These are phyloP conservation scores for Neodiprion virginianus DNA, from an alignment of 1,140 invertebrate genomes.

Conservation along the genomic window DNA sequence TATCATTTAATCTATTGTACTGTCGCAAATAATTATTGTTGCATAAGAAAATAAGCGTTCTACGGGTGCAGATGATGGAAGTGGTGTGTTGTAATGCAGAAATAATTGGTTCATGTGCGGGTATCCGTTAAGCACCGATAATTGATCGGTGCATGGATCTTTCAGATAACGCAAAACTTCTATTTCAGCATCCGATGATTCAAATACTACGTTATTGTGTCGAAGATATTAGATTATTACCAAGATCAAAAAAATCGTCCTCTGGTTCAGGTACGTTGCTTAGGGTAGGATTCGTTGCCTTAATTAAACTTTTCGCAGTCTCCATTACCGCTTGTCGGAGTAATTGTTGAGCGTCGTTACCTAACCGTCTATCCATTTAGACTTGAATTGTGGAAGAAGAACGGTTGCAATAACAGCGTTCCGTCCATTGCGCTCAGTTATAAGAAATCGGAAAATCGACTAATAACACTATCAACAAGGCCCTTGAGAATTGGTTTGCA, in stretches of 20 bases:
- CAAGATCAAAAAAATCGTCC: slow-evolving; percentile 20
- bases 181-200: neutral
- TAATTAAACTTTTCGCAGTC: slow-evolving; percentile 8
- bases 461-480: neutral
- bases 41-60: slow-evolving; percentile 30
- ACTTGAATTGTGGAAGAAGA: slow-evolving; percentile 15
- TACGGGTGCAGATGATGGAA: slow-evolving; percentile 29
- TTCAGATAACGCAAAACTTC: slow-evolving; percentile 6
- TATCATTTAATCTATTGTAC: slow-evolving; percentile 21
- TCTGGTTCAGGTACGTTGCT: neutral
- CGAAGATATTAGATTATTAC: slow-evolving; percentile 1
- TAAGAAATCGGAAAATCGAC: slow-evolving; percentile 18
- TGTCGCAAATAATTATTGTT: slow-evolving; percentile 18
- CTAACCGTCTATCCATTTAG: slow-evolving; percentile 4
- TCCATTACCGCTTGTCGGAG: neutral
- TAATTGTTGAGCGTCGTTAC: slow-evolving; percentile 10
- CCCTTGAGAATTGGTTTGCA: slow-evolving; percentile 13
- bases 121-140: slow-evolving; percentile 8
- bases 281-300: neutral
- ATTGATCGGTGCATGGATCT: neutral
- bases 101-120: slow-evolving; percentile 25
- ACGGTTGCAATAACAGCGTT: slow-evolving; percentile 13
- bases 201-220: neutral
- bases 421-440: neutral
- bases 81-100: slow-evolving; percentile 25